A percentile compares a stretch with the other conserved stretches of the same genome.
Conservation (phyloP, 2,888 invertebrate species). For the Coleophora flavipennella region DNA sequence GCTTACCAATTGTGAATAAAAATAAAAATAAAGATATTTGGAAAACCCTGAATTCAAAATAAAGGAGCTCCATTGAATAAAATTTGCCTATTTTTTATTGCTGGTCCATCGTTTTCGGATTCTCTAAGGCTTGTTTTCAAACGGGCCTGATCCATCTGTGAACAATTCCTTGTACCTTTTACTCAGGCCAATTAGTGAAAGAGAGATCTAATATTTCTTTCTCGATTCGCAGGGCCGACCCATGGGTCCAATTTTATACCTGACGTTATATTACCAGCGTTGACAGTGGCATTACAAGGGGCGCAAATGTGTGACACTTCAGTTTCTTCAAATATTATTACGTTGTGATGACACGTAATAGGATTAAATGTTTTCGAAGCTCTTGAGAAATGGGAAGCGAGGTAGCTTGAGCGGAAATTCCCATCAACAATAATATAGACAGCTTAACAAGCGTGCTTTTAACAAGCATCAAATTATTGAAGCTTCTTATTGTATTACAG, state of each 20-base stretch:
- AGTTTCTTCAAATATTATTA: constrained; percentile 40
- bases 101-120: constrained; percentile 22
- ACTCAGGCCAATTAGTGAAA: constrained; percentile 50
- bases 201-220: constrained; percentile 47
- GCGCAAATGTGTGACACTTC: constrained; percentile 39
- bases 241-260: constrained; percentile 60
- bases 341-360: constrained; percentile 28
- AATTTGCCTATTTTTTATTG: constrained; percentile 49
- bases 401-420: background rate
- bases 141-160: constrained; percentile 48
- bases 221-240: constrained; percentile 42
- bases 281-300: constrained; percentile 59
- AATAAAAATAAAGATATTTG: too few species aligned
- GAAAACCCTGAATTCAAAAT: too few species aligned
- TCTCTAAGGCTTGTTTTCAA: constrained; percentile 40
- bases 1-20: too few species aligned
- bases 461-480: too few species aligned
- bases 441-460: background rate
- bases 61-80: constrained; percentile 47
- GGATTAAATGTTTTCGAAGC: constrained; percentile 14
- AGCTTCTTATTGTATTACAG: background rate
- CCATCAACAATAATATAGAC: too few species aligned
- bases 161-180: constrained; percentile 32
- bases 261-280: constrained; percentile 58
- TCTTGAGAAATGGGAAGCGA: constrained; percentile 7